Evolutionary conservation across 2,888 invertebrate species (phyloP).

Genomic region (Eupeodes luniger): DNA sequence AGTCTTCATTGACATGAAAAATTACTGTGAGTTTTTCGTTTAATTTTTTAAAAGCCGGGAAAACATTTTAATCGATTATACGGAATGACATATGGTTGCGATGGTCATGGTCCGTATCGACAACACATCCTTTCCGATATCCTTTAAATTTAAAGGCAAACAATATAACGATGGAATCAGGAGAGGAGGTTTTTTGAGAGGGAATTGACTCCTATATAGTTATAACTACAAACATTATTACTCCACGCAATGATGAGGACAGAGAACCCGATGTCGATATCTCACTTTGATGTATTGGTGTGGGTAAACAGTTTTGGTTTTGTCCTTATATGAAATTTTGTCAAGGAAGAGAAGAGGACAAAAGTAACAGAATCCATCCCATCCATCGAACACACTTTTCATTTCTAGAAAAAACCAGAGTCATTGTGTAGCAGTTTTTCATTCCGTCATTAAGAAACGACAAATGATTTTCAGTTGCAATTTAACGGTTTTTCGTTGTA

Average conservation of each 20-base stretch:
- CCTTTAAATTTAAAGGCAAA: slow-evolving; percentile 21
- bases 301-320: slow-evolving; percentile 65
- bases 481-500: slow-evolving; percentile 61
- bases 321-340: slow-evolving; percentile 14
- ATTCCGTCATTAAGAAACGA: slow-evolving; percentile 71
- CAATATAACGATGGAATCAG: not conserved
- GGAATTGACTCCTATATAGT: not conserved
- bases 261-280: slow-evolving; percentile 54
- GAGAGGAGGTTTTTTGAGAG: not conserved
- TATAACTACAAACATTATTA: not conserved
- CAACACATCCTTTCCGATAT: slow-evolving; percentile 35
- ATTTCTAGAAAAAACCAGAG: slow-evolving; percentile 38
- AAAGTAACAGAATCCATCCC: not conserved
- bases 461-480: slow-evolving; percentile 74
- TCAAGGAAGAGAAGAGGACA: no score
- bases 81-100: slow-evolving; percentile 64
- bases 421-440: slow-evolving; percentile 74
- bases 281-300: slow-evolving; percentile 73
- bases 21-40: slow-evolving; percentile 53
- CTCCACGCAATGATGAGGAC: slow-evolving; percentile 32
- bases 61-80: slow-evolving; percentile 58
- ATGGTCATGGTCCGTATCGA: slow-evolving; percentile 7
- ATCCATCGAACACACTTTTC: slow-evolving; percentile 16
- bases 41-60: slow-evolving; percentile 49
- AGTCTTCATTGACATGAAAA: slow-evolving; percentile 68